phyloP scores from a whole-genome alignment of 2,888 invertebrate genomes.

The Neelides folsomi region DNA sequence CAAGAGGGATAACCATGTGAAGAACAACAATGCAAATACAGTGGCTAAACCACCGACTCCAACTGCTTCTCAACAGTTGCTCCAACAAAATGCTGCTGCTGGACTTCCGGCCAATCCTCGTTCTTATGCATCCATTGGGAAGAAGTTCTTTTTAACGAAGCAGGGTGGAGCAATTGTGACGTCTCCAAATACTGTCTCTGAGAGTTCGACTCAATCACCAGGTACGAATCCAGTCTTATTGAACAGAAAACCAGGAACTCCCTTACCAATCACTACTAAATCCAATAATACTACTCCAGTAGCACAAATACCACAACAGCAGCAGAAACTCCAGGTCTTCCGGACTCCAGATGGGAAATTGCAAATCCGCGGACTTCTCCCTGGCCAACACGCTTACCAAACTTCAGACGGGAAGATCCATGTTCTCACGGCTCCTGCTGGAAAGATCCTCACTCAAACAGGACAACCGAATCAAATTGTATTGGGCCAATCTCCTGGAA shows the following conservation, averaged over 20 bases:
- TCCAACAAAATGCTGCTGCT: conserved; percentile 25
- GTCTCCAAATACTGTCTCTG: conserved; percentile 44
- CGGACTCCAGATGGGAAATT: conserved; percentile 80
- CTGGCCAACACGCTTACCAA: conserved; percentile 44
- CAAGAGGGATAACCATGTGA: conserved; percentile 47
- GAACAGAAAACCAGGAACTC: conserved; percentile 14
- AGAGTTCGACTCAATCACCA: background rate
- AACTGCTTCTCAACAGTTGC: conserved; percentile 28
- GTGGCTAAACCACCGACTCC: conserved; percentile 43
- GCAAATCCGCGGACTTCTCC: conserved; percentile 76
- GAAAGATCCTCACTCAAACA: background rate
- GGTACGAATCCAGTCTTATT: conserved; percentile 12
- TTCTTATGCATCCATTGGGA: conserved; percentile 10
- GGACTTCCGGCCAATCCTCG: conserved; percentile 14
- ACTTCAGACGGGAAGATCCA: conserved; percentile 88
- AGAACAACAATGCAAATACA: conserved; percentile 52
- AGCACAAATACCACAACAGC: conserved; percentile 5
- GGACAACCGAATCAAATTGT: conserved; percentile 1
- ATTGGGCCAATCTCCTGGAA: conserved; percentile 7
- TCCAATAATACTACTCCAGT: background rate
- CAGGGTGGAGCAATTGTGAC: conserved; percentile 36
- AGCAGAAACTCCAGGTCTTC: conserved; percentile 76
- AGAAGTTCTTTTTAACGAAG: conserved; percentile 16
- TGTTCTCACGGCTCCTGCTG: conserved; percentile 34
- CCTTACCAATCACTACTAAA: background rate